A percentile compares a stretch with the other conserved stretches of the same genome.
phyloP scores from a whole-genome alignment of 92 coral and sea anemone genomes.

The Meandrina meandrites region DNA sequence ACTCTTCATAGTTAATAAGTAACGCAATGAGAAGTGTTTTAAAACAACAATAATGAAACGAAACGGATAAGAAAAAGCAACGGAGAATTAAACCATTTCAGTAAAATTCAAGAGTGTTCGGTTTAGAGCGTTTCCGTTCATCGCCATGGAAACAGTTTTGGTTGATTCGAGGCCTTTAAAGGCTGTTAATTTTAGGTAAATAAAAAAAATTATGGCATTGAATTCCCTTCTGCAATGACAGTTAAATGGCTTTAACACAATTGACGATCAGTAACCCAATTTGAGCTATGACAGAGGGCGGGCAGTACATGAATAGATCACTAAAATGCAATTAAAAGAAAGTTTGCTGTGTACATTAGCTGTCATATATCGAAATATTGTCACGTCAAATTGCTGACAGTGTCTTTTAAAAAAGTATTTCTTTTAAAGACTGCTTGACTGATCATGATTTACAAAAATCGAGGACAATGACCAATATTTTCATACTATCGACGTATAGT shows the following conservation, averaged over 20 bases:
- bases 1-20: conserved; percentile 13
- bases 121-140: not conserved
- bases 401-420: not conserved
- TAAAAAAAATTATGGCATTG: not conserved
- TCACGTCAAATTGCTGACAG: not conserved
- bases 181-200: not conserved
- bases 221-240: conserved; percentile 4
- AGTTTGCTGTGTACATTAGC: not conserved
- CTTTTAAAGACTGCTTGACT: not conserved
- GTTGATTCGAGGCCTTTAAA: not conserved
- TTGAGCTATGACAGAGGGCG: not conserved
- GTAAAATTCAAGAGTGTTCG: not conserved
- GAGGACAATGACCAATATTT: not conserved
- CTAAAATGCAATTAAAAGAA: not conserved
- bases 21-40: not conserved
- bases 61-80: not conserved
- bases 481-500: not conserved
- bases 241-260: not conserved
- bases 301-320: not conserved
- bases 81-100: not conserved
- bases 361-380: not conserved
- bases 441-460: not conserved
- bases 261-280: not conserved
- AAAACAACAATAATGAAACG: not conserved
- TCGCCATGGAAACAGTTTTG: not conserved